phyloP scores from a whole-genome alignment of 2,113 vertebrate genomes.

The Cinclus mexicanus region DNA sequence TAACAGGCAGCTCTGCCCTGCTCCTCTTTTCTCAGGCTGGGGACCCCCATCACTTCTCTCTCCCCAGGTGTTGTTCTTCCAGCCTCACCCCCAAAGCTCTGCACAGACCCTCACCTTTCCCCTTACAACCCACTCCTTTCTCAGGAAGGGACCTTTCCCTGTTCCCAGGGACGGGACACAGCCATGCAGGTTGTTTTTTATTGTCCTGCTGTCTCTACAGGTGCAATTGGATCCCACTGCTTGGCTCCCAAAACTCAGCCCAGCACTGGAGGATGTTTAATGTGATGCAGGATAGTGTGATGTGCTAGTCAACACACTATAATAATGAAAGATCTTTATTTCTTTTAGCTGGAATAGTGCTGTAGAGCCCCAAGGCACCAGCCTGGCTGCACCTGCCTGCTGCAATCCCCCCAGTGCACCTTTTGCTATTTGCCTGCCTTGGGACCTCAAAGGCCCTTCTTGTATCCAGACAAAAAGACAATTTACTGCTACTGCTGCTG shows the following conservation, averaged over 20 bases:
- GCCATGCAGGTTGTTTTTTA: background rate
- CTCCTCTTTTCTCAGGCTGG: background rate
- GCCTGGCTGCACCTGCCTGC: background rate
- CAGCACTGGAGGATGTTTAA: fast-evolving
- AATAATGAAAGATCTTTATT: background rate
- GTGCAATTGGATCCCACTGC: background rate
- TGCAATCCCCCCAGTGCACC: background rate
- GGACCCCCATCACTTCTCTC: background rate
- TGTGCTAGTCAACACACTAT: fast-evolving
- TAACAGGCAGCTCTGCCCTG: background rate
- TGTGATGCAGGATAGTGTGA: no score
- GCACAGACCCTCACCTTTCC: background rate
- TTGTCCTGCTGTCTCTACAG: background rate
- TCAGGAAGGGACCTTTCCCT: background rate
- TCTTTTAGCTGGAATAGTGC: background rate
- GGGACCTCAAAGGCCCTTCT: background rate
- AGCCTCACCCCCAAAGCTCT: background rate
- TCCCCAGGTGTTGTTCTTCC: background rate
- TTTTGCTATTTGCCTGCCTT: background rate
- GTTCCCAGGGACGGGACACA: background rate
- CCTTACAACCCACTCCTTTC: background rate
- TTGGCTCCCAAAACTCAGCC: background rate
- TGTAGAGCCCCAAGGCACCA: background rate
- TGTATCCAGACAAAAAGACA: background rate
- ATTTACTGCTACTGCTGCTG: background rate